These are phyloP conservation scores for Vipera latastei DNA, from an alignment of 2,797 vertebrate genomes.

Conservation along the genomic window DNA sequence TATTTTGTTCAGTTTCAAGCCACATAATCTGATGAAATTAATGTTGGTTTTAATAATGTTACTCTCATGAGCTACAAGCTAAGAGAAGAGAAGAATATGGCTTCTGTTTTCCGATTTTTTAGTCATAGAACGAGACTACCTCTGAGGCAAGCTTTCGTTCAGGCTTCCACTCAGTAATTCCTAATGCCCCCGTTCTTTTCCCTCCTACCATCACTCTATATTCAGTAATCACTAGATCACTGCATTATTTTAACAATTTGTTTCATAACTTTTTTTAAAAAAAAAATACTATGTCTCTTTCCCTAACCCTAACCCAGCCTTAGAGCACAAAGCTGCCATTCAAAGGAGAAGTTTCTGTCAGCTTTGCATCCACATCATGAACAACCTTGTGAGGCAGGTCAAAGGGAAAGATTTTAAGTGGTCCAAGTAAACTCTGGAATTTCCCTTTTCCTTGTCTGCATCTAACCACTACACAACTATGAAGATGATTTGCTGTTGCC, in stretches of 20 bases:
- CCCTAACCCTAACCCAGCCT: neutral
- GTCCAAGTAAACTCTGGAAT: neutral
- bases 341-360: neutral
- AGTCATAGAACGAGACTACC: neutral
- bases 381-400: neutral
- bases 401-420: neutral
- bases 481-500: neutral
- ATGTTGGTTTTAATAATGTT: neutral
- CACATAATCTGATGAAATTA: neutral
- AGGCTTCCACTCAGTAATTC: neutral
- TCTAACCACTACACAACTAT: neutral
- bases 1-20: neutral
- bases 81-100: neutral
- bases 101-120: neutral
- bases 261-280: neutral
- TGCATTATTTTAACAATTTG: neutral
- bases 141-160: neutral
- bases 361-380: neutral
- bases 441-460: neutral
- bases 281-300: neutral
- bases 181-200: neutral
- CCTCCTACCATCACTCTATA: neutral
- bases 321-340: neutral
- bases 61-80: neutral
- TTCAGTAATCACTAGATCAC: neutral